Conservation (phyloP, 1,140 invertebrate species). For the Leptinotarsa lineolata region DNA sequence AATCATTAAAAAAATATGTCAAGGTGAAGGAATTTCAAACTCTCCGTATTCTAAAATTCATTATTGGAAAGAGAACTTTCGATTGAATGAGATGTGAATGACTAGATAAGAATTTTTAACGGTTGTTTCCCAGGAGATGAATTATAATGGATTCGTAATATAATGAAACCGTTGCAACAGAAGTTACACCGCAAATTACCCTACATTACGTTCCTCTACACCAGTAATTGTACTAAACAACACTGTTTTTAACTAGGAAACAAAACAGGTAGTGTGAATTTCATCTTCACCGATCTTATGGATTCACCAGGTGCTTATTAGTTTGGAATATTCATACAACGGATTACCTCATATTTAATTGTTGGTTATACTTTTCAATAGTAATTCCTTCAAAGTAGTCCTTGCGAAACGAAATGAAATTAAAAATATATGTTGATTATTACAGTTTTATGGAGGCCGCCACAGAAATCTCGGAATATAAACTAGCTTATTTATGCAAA, state of each 20-base stretch:
- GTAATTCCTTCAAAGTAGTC: neutral
- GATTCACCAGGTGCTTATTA: neutral
- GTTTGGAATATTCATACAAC: neutral
- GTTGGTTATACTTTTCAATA: neutral
- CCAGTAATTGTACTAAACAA: slow-evolving; percentile 2
- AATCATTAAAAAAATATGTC: too few relatives aligned
- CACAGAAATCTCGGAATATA: too few relatives aligned
- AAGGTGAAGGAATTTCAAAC: neutral
- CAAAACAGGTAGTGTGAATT: neutral
- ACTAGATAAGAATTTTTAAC: slow-evolving; percentile 28
- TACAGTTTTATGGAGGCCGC: neutral
- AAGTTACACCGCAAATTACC: slow-evolving; percentile 14
- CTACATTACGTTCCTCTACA: slow-evolving; percentile 3
- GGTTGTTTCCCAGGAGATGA: slow-evolving; percentile 11
- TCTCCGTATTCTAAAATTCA: neutral
- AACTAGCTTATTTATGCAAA: too few relatives aligned
- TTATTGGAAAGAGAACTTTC: neutral
- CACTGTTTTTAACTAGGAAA: slow-evolving; percentile 11
- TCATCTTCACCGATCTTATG: slow-evolving; percentile 5
- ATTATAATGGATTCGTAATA: slow-evolving; percentile 23
- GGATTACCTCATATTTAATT: neutral
- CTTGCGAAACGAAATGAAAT: neutral
- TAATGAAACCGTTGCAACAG: slow-evolving; percentile 13
- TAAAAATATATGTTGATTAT: neutral
- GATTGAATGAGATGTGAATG: slow-evolving; percentile 17